Evolutionary conservation across 1,140 invertebrate species (phyloP).

Genomic region (Tetramorium simillimum): DNA sequence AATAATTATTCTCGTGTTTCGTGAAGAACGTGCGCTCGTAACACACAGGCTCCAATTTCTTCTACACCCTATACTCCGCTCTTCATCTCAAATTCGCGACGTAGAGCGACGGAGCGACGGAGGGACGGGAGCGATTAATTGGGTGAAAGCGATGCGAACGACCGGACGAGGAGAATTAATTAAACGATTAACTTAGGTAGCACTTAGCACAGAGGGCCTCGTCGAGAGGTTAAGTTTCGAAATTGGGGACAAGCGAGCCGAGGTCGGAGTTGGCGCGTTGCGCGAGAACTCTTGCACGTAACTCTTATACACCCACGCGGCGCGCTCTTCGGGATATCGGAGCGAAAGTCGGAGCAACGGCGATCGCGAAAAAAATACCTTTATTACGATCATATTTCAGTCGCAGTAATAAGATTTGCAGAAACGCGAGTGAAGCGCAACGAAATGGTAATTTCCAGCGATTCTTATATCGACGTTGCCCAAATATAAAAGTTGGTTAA

Average conservation of each 20-base stretch:
- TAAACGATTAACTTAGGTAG: slow-evolving; percentile 76
- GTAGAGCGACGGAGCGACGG: not conserved
- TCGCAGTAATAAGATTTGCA: not conserved
- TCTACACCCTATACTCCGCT: not conserved
- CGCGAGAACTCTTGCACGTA: slow-evolving; percentile 61
- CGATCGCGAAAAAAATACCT: not conserved
- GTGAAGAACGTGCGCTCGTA: not conserved
- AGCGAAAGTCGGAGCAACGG: not conserved
- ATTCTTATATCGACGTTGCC: not conserved
- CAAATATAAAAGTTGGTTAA: not conserved
- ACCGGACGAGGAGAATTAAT: slow-evolving; percentile 75
- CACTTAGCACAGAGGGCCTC: slow-evolving; percentile 59
- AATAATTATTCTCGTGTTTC: slow-evolving; percentile 32
- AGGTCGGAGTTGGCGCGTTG: slow-evolving; percentile 69
- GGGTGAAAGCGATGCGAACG: slow-evolving; percentile 76
- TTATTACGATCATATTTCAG: not conserved
- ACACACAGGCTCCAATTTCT: slow-evolving; percentile 2
- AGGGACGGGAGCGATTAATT: slow-evolving; percentile 61
- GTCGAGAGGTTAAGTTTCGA: slow-evolving; percentile 77
- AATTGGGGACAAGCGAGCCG: slow-evolving; percentile 75
- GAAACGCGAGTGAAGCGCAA: not conserved
- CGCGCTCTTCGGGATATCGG: not conserved
- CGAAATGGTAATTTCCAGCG: not conserved
- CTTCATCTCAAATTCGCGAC: slow-evolving; percentile 69
- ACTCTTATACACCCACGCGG: slow-evolving; percentile 60